Evolutionary conservation across 2,113 vertebrate genomes (phyloP).

Genomic region (Oreamnos americanus): DNA sequence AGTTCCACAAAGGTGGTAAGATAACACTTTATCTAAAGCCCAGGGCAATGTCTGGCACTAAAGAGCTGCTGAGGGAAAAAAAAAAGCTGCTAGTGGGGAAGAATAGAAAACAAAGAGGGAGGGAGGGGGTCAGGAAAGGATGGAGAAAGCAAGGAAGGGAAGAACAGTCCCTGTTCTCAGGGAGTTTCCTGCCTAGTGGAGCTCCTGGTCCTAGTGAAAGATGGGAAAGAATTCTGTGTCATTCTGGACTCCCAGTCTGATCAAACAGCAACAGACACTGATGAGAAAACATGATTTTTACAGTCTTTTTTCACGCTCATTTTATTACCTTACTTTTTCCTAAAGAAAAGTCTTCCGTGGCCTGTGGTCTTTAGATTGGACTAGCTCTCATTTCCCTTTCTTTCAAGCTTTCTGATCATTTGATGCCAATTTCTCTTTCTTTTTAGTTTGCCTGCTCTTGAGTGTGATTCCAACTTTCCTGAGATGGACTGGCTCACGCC

Average conservation of each 20-base stretch:
- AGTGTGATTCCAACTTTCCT: background rate
- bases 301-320: background rate
- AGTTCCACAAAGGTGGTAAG: background rate
- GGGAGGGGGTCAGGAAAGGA: too few relatives aligned
- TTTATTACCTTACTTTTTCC: background rate
- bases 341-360: background rate
- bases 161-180: background rate
- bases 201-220: background rate
- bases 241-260: background rate
- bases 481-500: background rate
- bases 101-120: background rate
- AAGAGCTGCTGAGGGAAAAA: background rate
- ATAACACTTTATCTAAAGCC: background rate
- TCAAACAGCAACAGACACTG: background rate
- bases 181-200: background rate
- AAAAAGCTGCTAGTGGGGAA: background rate
- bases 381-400: background rate
- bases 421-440: background rate
- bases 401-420: background rate
- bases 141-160: background rate
- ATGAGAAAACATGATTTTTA: background rate
- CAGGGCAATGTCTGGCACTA: background rate
- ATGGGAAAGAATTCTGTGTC: background rate
- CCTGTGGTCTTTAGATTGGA: background rate
- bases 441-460: background rate